phyloP scores from a whole-genome alignment of 2,113 vertebrate species.

The Albula glossodonta region DNA sequence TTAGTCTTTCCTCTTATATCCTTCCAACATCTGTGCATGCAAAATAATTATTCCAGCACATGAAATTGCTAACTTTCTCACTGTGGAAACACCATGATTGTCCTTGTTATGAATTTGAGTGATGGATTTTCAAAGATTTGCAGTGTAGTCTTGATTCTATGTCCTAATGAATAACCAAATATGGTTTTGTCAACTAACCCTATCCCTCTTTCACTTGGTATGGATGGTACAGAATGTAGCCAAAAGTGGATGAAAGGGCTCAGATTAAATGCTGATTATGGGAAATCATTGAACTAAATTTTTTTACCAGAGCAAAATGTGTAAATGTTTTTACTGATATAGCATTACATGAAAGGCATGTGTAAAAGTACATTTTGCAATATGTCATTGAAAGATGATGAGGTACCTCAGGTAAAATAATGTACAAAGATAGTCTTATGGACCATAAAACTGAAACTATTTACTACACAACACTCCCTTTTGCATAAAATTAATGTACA shows the following conservation, averaged over 20 bases:
- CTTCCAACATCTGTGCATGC: background rate
- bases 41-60: background rate
- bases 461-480: background rate
- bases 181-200: background rate
- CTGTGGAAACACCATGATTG: background rate
- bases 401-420: conserved; percentile 1
- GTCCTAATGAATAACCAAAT: background rate
- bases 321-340: background rate
- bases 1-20: too few relatives aligned
- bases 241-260: background rate
- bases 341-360: background rate
- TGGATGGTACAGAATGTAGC: background rate
- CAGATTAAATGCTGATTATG: background rate
- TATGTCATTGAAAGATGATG: background rate
- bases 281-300: too few relatives aligned
- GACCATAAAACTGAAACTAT: background rate
- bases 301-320: too few relatives aligned
- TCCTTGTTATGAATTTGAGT: background rate
- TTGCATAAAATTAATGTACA: background rate
- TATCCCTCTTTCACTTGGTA: background rate
- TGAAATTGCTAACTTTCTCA: background rate
- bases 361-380: background rate
- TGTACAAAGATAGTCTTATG: background rate
- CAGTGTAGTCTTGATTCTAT: background rate
- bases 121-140: background rate